Base-by-base conservation (phyloP, 2,113 vertebrate genomes). In the Oceanites oceanicus region DNA sequence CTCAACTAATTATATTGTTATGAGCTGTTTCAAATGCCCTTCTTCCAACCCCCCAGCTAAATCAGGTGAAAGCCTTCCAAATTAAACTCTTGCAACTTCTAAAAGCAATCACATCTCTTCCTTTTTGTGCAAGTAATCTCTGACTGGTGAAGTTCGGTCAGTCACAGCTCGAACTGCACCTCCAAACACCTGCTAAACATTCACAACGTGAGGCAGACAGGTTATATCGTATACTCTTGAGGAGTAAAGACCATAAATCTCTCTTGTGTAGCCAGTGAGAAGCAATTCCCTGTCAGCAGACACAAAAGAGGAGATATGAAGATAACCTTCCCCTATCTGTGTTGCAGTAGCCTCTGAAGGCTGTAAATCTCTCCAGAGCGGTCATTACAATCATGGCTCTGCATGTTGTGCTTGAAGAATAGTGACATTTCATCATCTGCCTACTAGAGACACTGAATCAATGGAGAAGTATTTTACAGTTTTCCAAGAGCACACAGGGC, bases 371-470 rank as follows among this genome's bases (percentile, higher is more conserved):
- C 85, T 66, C 63, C 75, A 74, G 50, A 91, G 63, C 0, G 4
- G 75, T 63, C 63, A 80, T 50, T 83, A 50, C 67, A 83, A 77
- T 29, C 29, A 93, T 18, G 67, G 59, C 38, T 92, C 47, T 83
- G 36, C 67, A 71, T 63, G 55, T 36, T 74, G 71, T 71, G 45
- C 65, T 73, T 93, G 92, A 96, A 93, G 71, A 92, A 96, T 3
- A 92, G 67, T 86, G 90, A 74, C 82, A 92, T 77, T 93, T 93
- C 42, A 93, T 93, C 88, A 88, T 58, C 63, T 90, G 63, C 86
- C 47, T 88, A 70, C 67, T 77, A 73, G 67, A 77, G 85, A 88
- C 9, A 15, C 67, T 80, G 81, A 93, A 93, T 73, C 81, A 88
- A 83, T 38, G 71, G 49, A 94, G 58, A 93, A 86, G 23, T 42